phyloP scores from a whole-genome alignment of 2,113 vertebrate species.

The Dipodomys stephensi region DNA sequence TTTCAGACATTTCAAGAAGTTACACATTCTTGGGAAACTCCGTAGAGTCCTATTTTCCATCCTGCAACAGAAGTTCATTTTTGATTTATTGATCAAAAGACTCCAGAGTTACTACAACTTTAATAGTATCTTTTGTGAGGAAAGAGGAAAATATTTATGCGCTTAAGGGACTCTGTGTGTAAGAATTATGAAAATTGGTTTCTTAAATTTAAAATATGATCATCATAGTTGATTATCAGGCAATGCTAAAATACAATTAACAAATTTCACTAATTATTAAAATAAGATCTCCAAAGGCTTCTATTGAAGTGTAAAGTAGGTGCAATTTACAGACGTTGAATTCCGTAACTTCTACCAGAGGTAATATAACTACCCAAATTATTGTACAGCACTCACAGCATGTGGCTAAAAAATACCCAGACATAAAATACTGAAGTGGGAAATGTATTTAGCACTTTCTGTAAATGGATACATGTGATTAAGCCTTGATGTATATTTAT shows the following conservation, averaged over 20 bases:
- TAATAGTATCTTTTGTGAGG: not conserved
- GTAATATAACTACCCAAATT: not conserved
- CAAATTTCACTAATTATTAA: not conserved
- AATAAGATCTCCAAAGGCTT: not conserved
- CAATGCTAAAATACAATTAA: not conserved
- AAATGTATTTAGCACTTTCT: not conserved
- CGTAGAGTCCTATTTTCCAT: not conserved
- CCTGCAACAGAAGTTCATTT: conserved; percentile 20
- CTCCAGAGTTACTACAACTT: not conserved
- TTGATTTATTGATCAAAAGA: conserved; percentile 48
- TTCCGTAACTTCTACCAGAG: not conserved
- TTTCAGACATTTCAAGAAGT: not conserved
- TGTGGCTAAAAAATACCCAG: not conserved
- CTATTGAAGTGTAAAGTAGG: conserved; percentile 27
- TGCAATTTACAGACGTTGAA: not conserved
- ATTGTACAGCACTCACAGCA: not conserved
- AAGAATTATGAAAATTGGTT: not conserved
- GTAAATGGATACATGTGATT: not conserved
- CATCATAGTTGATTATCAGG: not conserved
- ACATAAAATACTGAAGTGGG: not conserved
- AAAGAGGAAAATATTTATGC: conserved; percentile 1
- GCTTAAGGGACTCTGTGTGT: not conserved
- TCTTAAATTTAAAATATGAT: not conserved
- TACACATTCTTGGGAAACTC: not conserved
- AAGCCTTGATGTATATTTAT: conserved; percentile 47